These are phyloP conservation scores for Myotis vivesi DNA, from an alignment of 2,797 vertebrate species.

Conservation along the genomic window DNA sequence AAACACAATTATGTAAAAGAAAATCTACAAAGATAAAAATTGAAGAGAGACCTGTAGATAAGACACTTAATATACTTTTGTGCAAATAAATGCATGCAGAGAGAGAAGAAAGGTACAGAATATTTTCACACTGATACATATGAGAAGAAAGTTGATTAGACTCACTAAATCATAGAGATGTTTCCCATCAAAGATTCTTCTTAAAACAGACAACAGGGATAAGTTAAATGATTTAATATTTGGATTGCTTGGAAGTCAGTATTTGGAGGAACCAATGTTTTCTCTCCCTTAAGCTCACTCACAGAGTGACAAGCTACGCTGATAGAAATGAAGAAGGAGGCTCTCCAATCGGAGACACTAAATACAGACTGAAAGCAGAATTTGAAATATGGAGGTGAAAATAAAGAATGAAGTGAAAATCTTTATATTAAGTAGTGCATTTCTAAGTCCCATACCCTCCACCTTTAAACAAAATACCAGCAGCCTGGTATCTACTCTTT, in stretches of 20 bases:
- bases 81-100: neutral
- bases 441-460: neutral
- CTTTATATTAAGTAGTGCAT: neutral
- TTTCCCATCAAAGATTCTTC: neutral
- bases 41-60: neutral
- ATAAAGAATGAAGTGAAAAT: neutral
- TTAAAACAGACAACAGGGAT: neutral
- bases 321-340: neutral
- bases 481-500: neutral
- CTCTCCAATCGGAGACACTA: neutral
- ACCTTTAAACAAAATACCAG: neutral
- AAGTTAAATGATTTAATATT: neutral
- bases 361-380: neutral
- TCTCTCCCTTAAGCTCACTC: neutral
- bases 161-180: neutral
- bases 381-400: neutral
- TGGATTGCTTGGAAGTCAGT: neutral
- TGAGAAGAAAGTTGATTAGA: neutral
- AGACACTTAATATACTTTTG: neutral
- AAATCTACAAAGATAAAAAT: neutral
- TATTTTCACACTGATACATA: neutral
- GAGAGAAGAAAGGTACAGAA: neutral
- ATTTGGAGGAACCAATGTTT: neutral
- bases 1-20: neutral
- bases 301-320: neutral